phyloP scores from a whole-genome alignment of 2,888 invertebrate genomes.

The Amiota minor region DNA sequence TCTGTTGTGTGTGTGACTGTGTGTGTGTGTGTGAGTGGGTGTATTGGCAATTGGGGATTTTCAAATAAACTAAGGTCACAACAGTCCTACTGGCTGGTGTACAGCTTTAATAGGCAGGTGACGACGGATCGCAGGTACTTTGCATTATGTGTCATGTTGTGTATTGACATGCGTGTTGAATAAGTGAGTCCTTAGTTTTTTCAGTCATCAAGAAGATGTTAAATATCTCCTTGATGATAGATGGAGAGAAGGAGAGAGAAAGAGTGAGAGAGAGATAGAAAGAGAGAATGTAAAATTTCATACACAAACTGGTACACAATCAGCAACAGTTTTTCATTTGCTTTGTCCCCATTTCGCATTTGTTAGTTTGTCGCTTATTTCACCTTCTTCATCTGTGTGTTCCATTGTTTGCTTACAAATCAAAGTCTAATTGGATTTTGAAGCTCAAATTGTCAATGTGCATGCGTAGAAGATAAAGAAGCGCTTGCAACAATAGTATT shows the following conservation, averaged over 20 bases:
- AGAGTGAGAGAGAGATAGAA: neutral
- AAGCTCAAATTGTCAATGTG: constrained; percentile 69
- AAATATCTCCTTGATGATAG: neutral
- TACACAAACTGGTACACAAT: constrained; percentile 32
- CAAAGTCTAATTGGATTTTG: constrained; percentile 71
- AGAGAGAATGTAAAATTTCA: constrained; percentile 25
- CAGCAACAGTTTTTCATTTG: constrained; percentile 24
- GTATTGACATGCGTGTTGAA: neutral
- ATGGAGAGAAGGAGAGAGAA: too few relatives aligned
- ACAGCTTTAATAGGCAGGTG: neutral
- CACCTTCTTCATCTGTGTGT: constrained; percentile 23
- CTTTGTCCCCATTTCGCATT: neutral
- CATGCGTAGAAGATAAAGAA: constrained; percentile 24
- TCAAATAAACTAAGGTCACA: too few relatives aligned
- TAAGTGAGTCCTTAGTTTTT: neutral
- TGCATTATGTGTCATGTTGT: constrained; percentile 10
- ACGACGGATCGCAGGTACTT: neutral
- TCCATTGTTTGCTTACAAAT: constrained; percentile 61
- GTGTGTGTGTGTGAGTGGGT: neutral
- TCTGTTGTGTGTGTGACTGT: too few relatives aligned
- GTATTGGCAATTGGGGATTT: too few relatives aligned
- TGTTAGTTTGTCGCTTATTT: constrained; percentile 38
- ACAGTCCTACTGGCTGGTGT: neutral
- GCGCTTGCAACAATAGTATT: constrained; percentile 9
- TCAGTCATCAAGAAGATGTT: neutral